Base-by-base conservation (phyloP, 53 echinoderm and acorn worm genomes). In the Henricia sp. region DNA sequence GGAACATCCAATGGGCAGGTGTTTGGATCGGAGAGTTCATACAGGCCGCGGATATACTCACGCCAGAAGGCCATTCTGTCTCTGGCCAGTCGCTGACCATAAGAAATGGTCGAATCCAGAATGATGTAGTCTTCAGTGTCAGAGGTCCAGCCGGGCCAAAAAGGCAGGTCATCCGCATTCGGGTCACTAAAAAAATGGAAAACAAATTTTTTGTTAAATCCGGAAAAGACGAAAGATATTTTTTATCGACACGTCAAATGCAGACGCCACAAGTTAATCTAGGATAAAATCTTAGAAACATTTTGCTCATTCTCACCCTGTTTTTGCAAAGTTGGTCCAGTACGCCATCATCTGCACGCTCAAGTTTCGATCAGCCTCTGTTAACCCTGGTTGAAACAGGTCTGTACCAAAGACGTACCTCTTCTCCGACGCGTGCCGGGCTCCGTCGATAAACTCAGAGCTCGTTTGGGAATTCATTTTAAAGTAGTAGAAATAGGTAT, bases 251-350 rank as follows among this genome's bases (percentile, higher is more conserved):
- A 16, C 17, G 50, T 8, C 27, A 2, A 58, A 58, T 2, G 64
- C 33, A 17, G 36, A 16, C 2, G 64, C 64, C 36, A 36, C 36
- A 32, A 64, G 33, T 36, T 34, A 64, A 64, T 36, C 64, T 34
- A 64, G 36, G 17, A 64, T 36, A 35, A n/a, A n/a, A n/a, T 44
- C 44, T 68, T 35, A n/a, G 26, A 10, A 68, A 68, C 36, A 41
- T 68, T 36, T 41, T 35, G 23, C 0, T n/a, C 68, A 8, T 68
- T 23, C 87, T 95, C 73, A 96, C 96, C 96, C 96, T 62, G 82
- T 89, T 76, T 96, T 96, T 50, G 89, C 96, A 89, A 96, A 96
- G 70, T 96, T 96, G 1, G 90, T 84, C 96, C 96, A 96, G 55
- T 89, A 93, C 3, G 87, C 89, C 80, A 93, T 93, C 71, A 96